These are phyloP conservation scores for Perdita meconis DNA, from an alignment of 2,888 invertebrate genomes.

Conservation along the genomic window DNA sequence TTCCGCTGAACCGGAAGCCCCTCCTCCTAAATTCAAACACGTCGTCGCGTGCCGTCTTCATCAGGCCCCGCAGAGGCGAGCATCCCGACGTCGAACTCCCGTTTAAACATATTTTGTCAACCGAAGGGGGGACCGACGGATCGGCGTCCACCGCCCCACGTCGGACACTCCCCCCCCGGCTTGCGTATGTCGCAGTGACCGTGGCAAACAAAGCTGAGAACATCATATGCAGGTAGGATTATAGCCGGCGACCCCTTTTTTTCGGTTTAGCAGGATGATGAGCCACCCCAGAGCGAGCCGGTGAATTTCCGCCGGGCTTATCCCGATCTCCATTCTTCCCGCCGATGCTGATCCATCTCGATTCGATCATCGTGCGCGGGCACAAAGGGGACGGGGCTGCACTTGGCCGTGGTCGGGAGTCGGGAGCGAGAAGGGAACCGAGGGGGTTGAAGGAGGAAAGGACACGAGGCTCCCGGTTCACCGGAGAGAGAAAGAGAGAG, in stretches of 20 bases:
- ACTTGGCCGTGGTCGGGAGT: constrained; percentile 24
- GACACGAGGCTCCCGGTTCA: too few species aligned
- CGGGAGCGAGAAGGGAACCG: too few species aligned
- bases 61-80: background rate
- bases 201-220: constrained; percentile 79
- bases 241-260: constrained; percentile 80
- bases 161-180: constrained; percentile 13
- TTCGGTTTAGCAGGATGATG: constrained; percentile 76
- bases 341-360: constrained; percentile 18
- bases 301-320: constrained; percentile 72
- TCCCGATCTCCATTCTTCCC: constrained; percentile 61
- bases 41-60: background rate
- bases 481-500: constrained; percentile 24
- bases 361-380: constrained; percentile 43
- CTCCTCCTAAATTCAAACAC: too few species aligned
- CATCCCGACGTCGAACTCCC: constrained; percentile 46
- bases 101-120: constrained; percentile 74
- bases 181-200: constrained; percentile 75
- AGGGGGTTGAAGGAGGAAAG: too few species aligned
- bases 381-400: constrained; percentile 28
- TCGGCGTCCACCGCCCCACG: constrained; percentile 5
- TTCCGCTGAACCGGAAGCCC: too few species aligned
- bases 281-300: constrained; percentile 72
- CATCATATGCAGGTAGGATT: constrained; percentile 84
- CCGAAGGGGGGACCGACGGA: constrained; percentile 30